These are phyloP conservation scores for Synanthedon tipuliformis DNA, from an alignment of 2,888 invertebrate genomes.

Conservation along the genomic window DNA sequence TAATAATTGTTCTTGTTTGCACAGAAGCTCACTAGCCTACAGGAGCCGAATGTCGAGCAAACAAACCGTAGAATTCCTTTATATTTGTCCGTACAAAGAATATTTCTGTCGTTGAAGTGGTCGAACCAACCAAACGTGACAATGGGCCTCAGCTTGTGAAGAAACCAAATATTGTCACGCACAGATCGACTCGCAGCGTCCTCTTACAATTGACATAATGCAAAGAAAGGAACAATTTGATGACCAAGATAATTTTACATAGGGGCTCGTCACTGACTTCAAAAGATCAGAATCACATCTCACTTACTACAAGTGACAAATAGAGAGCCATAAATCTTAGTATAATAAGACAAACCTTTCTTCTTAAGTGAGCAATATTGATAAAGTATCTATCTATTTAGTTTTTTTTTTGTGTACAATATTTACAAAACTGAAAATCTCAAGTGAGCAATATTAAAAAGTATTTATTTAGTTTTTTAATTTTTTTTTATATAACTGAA, in stretches of 20 bases:
- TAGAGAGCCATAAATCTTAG: too few relatives aligned
- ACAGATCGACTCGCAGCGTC: slow-evolving; percentile 31
- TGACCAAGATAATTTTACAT: background rate
- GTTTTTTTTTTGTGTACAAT: too few relatives aligned
- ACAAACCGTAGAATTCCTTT: slow-evolving; percentile 52
- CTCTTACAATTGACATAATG: background rate
- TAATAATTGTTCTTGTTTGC: slow-evolving; percentile 56
- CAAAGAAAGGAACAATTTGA: background rate
- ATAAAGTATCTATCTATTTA: too few relatives aligned
- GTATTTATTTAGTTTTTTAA: too few relatives aligned
- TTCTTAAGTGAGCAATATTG: too few relatives aligned
- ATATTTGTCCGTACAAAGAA: slow-evolving; percentile 44
- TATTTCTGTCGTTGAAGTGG: slow-evolving; percentile 41
- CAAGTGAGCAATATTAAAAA: too few relatives aligned
- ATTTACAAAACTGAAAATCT: too few relatives aligned
- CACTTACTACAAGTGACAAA: too few relatives aligned
- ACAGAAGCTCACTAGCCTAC: slow-evolving; percentile 55
- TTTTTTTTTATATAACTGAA: too few relatives aligned
- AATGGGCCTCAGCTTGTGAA: slow-evolving; percentile 41
- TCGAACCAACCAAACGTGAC: slow-evolving; percentile 36
- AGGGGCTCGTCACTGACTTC: too few relatives aligned
- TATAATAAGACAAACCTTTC: too few relatives aligned
- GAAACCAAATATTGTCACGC: slow-evolving; percentile 66
- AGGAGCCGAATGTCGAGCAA: slow-evolving; percentile 63
- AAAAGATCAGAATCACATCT: too few relatives aligned